Base-by-base conservation (phyloP, 2,113 vertebrate species). In the Isichthys henryi region DNA sequence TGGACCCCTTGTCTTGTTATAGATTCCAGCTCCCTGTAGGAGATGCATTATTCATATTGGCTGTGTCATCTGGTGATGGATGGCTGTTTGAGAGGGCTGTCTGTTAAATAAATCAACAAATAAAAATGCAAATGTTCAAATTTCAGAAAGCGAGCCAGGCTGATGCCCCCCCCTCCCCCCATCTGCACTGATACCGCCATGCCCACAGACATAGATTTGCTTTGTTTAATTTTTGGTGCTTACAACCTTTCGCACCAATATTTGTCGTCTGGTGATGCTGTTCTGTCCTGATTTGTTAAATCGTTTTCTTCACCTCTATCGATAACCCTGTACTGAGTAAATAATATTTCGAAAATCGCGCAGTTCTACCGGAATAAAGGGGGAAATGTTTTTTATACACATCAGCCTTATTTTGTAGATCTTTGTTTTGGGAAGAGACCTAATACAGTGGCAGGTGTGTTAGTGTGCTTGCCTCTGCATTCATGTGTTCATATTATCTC, bases 101-200 rank as follows among this genome's bases (percentile, higher is more conserved):
- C 96, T 93, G 95, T 96, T 96, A 96, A 96, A 96, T 96, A 96
- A 96, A 96, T 96, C 95, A 96, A 96, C 96, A 96, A 96, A 96
- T 96, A 96, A 96, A 96, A 96, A 96, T 96, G 96, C 95, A 95
- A 96, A 96, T 96, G 95, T 94, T 96, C 95, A 96, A 95, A 96
- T 96, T 96, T 96, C 89, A 91, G 94, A 92, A 94, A 80, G 92
- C 94, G 92, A 95, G 92, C 93, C 90, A 88, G 91, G 93, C 93
- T 94, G 94, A 92, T 94, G 94, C 92, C 94, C 94, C 94, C 93
- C 94, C 94, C 92, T 94, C 94, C 94, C 93, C 94, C 94, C 94
- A 23, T 87, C 77, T 90, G 66, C 89, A 90, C 89, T 88, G 84
- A 90, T 92, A 93, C 93, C 95, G 94, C 93, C 93, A 93, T 92